Conservation (phyloP, 2,113 vertebrate genomes). For the Protomyctophum bolini region DNA sequence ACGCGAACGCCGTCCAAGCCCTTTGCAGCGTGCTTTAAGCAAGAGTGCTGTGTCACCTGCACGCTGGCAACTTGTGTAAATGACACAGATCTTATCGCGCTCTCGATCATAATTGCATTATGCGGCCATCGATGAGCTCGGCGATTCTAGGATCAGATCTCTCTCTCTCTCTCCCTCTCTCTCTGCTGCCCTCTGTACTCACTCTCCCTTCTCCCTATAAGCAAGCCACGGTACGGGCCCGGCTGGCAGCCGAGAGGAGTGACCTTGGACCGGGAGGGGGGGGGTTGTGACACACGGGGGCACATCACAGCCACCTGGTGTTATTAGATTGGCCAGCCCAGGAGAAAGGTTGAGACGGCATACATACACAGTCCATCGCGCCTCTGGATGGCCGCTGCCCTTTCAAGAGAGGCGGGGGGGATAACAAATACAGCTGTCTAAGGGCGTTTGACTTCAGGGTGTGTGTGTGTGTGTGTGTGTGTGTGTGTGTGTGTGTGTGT, state of each 20-base stretch:
- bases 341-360: slow-evolving; percentile 22
- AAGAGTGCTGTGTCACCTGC: slow-evolving; percentile 26
- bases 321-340: slow-evolving; percentile 42
- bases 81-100: slow-evolving; percentile 42
- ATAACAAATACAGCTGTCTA: slow-evolving; percentile 37
- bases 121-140: slow-evolving; percentile 29
- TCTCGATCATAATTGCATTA: slow-evolving; percentile 56
- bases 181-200: background rate
- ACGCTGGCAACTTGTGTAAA: slow-evolving; percentile 49
- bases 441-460: slow-evolving; percentile 12
- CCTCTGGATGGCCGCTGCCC: slow-evolving; percentile 18
- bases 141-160: slow-evolving; percentile 41
- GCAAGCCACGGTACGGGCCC: background rate
- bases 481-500: no score
- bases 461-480: no score
- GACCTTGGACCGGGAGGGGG: slow-evolving; percentile 31
- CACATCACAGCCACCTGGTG: slow-evolving; percentile 22
- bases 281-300: slow-evolving; percentile 19
- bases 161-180: slow-evolving; percentile 24
- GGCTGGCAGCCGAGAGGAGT: slow-evolving; percentile 5
- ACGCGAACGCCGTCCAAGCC: slow-evolving; percentile 29
- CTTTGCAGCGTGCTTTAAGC: slow-evolving; percentile 4
- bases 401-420: slow-evolving; percentile 7
- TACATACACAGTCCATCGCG: slow-evolving; percentile 4
- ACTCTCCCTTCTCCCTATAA: no score